Base-by-base conservation (phyloP, 2,113 vertebrate genomes). In the Megaleporinus macrocephalus region DNA sequence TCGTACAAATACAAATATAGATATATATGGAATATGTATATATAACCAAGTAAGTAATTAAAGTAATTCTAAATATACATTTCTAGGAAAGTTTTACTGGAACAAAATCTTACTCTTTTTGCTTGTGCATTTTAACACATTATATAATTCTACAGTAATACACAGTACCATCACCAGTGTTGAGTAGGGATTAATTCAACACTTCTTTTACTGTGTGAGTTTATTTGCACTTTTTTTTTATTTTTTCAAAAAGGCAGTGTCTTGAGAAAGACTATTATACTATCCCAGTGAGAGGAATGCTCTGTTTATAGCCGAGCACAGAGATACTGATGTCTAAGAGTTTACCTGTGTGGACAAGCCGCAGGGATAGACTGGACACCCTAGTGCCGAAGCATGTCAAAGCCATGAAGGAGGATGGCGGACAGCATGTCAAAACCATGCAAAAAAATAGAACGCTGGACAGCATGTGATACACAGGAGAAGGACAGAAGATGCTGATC, bases 191-290 rank as follows among this genome's bases (percentile, higher is more conserved):
- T 30, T 61, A 66, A 65, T 82, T 82, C 80, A 81, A 76, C 80
- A 81, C 80, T 44, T 47, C 36, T 68, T 55, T 81, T 69, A 76
- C 80, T 82, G 80, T 81, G 80, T 61, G 65, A 76, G 24, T 82
- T 75, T 59, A 82, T 76, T 82, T 76, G 62, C 73, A 75, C 72
- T 82, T 82, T 76, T 74, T 18, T 61, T 59, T 76, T 44, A n/a
- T 33, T 76, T 76, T 76, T 63, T 44, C 4, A 7, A 44, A 44
- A 76, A 55, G 65, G 73, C 80, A 76, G 63, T 62, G 65, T 76
- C 72, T 81, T 76, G 49, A 68, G 73, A 82, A 76, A 76, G 80
- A 76, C 80, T 76, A 76, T 70, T 18, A 44, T 14, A n/a, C n/a
- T 69, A 49, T 26, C 33, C 61, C 18, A 57, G 36, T 72, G 70